phyloP scores from a whole-genome alignment of 2,113 vertebrate species.

The Monopterus albus region DNA sequence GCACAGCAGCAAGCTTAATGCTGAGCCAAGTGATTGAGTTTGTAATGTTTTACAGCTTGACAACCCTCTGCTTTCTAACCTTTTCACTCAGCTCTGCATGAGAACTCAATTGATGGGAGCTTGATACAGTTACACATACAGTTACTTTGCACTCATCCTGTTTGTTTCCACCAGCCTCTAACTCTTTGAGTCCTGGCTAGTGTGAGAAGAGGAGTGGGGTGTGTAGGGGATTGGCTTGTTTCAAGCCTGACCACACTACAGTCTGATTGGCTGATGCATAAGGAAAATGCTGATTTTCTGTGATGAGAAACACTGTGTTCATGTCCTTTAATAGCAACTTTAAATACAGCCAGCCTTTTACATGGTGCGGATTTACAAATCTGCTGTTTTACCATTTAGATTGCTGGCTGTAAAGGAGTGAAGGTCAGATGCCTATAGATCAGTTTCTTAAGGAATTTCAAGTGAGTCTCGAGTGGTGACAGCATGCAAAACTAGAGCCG shows the following conservation, averaged over 20 bases:
- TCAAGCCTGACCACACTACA: constrained; percentile 26
- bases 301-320: constrained; percentile 33
- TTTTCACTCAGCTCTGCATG: constrained; percentile 9
- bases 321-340: neutral
- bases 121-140: constrained; percentile 27
- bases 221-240: neutral
- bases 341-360: neutral
- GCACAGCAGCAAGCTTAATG: neutral
- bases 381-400: neutral
- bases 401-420: neutral
- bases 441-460: neutral
- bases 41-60: neutral
- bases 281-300: constrained; percentile 15
- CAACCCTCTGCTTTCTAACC: neutral
- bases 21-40: constrained; percentile 8
- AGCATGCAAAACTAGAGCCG: constrained; percentile 28
- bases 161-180: constrained; percentile 45
- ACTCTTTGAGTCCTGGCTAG: no score
- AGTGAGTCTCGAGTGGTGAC: constrained; percentile 22
- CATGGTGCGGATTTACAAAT: neutral
- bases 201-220: neutral
- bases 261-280: constrained; percentile 50
- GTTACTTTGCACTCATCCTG: constrained; percentile 28
- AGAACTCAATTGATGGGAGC: constrained; percentile 19
- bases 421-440: constrained; percentile 28